These are phyloP conservation scores for Harpagifer antarcticus DNA, from an alignment of 2,797 vertebrate genomes.

Conservation along the genomic window DNA sequence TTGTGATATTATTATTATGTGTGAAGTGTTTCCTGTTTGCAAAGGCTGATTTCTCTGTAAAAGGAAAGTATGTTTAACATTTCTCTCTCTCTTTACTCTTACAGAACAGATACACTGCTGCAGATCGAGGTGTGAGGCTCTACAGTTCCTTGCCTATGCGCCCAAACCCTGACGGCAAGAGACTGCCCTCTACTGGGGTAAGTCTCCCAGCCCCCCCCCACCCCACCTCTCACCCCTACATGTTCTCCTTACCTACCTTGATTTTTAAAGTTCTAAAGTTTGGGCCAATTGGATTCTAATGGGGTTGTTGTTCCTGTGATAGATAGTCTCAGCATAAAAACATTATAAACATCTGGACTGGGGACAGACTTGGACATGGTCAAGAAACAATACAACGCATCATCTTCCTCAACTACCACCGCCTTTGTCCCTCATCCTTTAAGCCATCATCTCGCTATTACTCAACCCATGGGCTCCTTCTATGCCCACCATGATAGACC, in stretches of 20 bases:
- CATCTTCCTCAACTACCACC: neutral
- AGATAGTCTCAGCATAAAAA: neutral
- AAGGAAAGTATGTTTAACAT: slow-evolving; percentile 27
- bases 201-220: slow-evolving; percentile 42
- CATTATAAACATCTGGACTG: neutral
- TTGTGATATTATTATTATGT: neutral
- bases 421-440: neutral
- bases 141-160: slow-evolving; percentile 88
- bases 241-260: slow-evolving; percentile 26
- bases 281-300: too few species aligned
- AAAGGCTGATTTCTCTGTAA: slow-evolving; percentile 7
- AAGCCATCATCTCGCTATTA: neutral
- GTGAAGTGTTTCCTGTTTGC: neutral
- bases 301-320: neutral
- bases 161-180: slow-evolving; percentile 87
- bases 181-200: slow-evolving; percentile 90
- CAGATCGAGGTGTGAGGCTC: slow-evolving; percentile 86
- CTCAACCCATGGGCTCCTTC: neutral
- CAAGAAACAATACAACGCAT: neutral
- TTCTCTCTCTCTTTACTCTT: slow-evolving; percentile 61
- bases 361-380: neutral
- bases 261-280: too few species aligned
- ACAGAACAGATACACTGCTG: slow-evolving; percentile 86
- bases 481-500: slow-evolving; percentile 1
- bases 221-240: slow-evolving; percentile 18